A percentile compares a stretch with the other conserved stretches of the same genome.
phyloP scores from a whole-genome alignment of 2,888 invertebrate species.

The Cremastobaeus sp. region DNA sequence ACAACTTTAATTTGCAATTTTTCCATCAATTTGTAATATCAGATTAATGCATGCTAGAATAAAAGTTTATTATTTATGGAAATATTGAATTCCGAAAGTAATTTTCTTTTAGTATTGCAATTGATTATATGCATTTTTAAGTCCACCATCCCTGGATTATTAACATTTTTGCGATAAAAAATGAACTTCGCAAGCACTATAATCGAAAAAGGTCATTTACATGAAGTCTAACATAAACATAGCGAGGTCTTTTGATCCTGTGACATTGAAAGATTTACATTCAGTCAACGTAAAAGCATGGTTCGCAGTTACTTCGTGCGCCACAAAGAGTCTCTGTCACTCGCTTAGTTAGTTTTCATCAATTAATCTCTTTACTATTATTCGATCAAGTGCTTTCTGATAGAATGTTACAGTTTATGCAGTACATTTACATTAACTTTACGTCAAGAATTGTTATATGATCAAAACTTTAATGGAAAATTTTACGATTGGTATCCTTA shows the following conservation, averaged over 20 bases:
- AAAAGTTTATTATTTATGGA: too few species aligned
- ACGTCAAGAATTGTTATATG: too few species aligned
- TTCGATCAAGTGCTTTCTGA: slow-evolving; percentile 42
- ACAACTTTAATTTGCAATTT: too few species aligned
- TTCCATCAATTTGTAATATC: too few species aligned
- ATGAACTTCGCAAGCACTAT: slow-evolving; percentile 20
- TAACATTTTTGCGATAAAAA: slow-evolving; percentile 22
- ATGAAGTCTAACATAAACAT: slow-evolving; percentile 37
- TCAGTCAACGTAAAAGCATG: slow-evolving; percentile 51
- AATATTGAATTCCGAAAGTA: too few species aligned
- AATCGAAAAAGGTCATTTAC: slow-evolving; percentile 34
- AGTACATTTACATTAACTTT: slow-evolving; percentile 9
- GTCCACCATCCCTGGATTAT: neutral
- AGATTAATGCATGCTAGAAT: too few species aligned
- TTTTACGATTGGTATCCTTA: too few species aligned
- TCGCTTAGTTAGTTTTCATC: slow-evolving; percentile 58
- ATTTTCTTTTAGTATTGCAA: neutral
- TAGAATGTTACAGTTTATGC: slow-evolving; percentile 25
- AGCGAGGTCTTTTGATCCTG: slow-evolving; percentile 52
- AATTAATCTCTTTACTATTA: slow-evolving; percentile 57
- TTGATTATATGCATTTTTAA: neutral
- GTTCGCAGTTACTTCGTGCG: slow-evolving; percentile 43
- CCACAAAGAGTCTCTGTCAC: slow-evolving; percentile 58
- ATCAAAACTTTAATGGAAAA: too few species aligned
- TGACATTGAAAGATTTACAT: slow-evolving; percentile 54